These are phyloP conservation scores for Cebidichthys violaceus DNA, from an alignment of 2,113 vertebrate genomes.

Conservation along the genomic window DNA sequence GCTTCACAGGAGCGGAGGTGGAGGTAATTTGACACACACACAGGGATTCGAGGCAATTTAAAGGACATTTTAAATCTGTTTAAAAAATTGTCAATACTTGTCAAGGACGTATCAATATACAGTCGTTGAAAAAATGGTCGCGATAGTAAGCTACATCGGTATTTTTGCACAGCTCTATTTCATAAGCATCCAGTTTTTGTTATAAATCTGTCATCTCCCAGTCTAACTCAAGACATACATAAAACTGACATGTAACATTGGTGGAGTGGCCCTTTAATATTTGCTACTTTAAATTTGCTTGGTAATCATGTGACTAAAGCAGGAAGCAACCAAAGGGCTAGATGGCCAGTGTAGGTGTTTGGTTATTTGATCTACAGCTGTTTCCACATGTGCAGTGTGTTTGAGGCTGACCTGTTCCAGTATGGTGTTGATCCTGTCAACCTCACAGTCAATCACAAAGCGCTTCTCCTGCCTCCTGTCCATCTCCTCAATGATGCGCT, in stretches of 20 bases:
- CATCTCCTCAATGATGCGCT: conserved; percentile 98
- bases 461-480: conserved; percentile 98
- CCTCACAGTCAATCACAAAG: conserved; percentile 97
- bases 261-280: conserved; percentile 1
- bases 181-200: background rate
- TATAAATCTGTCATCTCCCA: background rate
- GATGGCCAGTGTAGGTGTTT: conserved; percentile 12
- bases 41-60: too few relatives aligned
- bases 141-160: too few relatives aligned
- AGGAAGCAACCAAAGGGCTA: background rate
- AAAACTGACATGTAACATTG: background rate
- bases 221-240: background rate
- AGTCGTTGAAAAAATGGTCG: too few relatives aligned
- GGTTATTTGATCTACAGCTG: background rate
- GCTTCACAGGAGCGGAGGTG: too few relatives aligned
- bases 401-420: conserved; percentile 91
- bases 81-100: too few relatives aligned
- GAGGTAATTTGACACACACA: too few relatives aligned
- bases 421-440: conserved; percentile 96
- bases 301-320: conserved; percentile 1
- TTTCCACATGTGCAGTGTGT: background rate
- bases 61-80: too few relatives aligned
- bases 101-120: too few relatives aligned
- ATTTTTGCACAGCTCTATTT: background rate
- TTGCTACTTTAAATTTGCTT: background rate